phyloP scores from a whole-genome alignment of 2,797 vertebrate species.

The Eptatretus atami region DNA sequence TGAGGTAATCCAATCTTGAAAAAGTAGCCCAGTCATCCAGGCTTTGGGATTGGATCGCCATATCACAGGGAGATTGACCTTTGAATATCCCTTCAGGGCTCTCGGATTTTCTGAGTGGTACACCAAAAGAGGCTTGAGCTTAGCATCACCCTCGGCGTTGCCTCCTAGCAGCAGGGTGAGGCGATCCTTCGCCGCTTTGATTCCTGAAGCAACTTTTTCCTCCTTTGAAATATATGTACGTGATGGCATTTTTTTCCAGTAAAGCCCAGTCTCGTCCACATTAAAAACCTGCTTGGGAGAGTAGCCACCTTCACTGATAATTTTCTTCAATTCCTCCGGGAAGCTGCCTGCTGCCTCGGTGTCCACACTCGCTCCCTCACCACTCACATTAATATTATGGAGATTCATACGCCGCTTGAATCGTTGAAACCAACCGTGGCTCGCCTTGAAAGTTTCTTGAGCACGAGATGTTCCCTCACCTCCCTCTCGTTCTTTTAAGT shows the following conservation, averaged over 20 bases:
- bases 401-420: background rate
- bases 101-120: conserved; percentile 9
- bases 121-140: conserved; percentile 12
- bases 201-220: too few relatives aligned
- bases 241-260: too few relatives aligned
- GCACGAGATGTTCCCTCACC: background rate
- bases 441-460: background rate
- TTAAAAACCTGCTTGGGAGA: too few relatives aligned
- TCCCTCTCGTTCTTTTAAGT: background rate
- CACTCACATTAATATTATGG: background rate
- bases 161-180: conserved; percentile 11
- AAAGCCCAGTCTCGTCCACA: too few relatives aligned
- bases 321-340: conserved; percentile 3
- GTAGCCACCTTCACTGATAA: background rate
- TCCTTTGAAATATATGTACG: too few relatives aligned
- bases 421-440: conserved; percentile 3
- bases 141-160: conserved; percentile 11
- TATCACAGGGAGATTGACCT: conserved; percentile 10
- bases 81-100: conserved; percentile 10
- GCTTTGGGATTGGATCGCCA: conserved; percentile 10
- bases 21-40: conserved; percentile 11
- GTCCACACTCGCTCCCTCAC: background rate
- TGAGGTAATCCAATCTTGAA: conserved; percentile 10
- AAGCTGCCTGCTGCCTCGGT: background rate
- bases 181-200: conserved; percentile 7